phyloP scores from a whole-genome alignment of 2,888 invertebrate genomes.

The Lottia gigantea region DNA sequence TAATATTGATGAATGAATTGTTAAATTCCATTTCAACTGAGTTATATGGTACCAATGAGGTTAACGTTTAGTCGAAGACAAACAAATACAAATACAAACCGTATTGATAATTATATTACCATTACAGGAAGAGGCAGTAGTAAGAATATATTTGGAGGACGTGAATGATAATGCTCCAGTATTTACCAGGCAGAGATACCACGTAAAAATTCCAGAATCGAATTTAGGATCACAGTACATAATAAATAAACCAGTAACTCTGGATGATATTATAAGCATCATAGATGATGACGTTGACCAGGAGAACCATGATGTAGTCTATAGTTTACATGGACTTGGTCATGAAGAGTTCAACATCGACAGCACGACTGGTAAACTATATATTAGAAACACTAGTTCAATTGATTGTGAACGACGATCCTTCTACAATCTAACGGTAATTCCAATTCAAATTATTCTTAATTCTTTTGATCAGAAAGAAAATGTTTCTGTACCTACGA shows the following conservation, averaged over 20 bases:
- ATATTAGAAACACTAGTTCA: constrained; percentile 14
- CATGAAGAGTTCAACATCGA: constrained; percentile 25
- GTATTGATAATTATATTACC: neutral
- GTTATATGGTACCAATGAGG: too few relatives aligned
- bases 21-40: too few relatives aligned
- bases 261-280: constrained; percentile 20
- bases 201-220: constrained; percentile 20
- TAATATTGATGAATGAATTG: too few relatives aligned
- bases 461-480: neutral
- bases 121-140: constrained; percentile 17
- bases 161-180: constrained; percentile 31
- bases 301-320: constrained; percentile 24
- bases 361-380: constrained; percentile 16
- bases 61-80: too few relatives aligned
- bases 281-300: constrained; percentile 24
- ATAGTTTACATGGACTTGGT: constrained; percentile 23
- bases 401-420: constrained; percentile 27
- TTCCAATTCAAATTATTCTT: neutral
- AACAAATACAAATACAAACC: too few relatives aligned
- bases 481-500: neutral
- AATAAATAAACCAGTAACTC: neutral
- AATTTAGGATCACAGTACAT: neutral
- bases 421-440: constrained; percentile 14
- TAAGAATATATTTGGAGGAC: constrained; percentile 27
- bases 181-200: constrained; percentile 19